These are phyloP conservation scores for Buceros bicornis DNA, from an alignment of 2,797 vertebrate genomes.

Conservation along the genomic window DNA sequence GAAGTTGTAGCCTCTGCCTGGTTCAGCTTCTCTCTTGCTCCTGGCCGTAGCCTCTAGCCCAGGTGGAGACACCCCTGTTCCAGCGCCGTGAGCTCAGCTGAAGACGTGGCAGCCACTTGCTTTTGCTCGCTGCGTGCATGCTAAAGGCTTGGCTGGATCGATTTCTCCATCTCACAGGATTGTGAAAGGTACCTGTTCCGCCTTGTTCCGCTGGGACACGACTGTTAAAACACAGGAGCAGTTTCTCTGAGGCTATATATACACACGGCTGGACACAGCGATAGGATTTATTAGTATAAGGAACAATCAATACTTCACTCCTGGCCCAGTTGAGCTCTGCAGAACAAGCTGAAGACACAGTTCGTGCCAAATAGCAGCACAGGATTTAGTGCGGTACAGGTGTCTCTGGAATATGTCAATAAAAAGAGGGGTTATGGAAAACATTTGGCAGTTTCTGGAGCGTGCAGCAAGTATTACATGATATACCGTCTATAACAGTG, in stretches of 20 bases:
- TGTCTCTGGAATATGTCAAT: constrained; percentile 46
- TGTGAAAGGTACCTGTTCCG: not conserved
- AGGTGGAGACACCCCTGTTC: not conserved
- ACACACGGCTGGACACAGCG: not conserved
- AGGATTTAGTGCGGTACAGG: constrained; percentile 44
- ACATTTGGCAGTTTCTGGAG: constrained; percentile 31
- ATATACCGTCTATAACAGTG: not conserved
- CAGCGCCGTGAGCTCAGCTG: not conserved
- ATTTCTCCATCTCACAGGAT: not conserved
- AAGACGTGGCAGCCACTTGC: not conserved
- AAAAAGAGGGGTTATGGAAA: constrained; percentile 30
- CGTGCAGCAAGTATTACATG: not conserved
- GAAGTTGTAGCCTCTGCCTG: not conserved
- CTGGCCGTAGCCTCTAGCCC: not conserved
- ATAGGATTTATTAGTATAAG: constrained; percentile 51
- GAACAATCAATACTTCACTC: constrained; percentile 52
- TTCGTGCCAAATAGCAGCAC: constrained; percentile 23
- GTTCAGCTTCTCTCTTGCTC: not conserved
- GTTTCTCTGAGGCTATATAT: not conserved
- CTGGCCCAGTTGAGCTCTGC: constrained; percentile 39
- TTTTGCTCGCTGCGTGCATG: not conserved
- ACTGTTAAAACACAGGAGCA: not conserved
- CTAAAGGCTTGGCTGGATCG: not conserved
- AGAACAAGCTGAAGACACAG: constrained; percentile 22
- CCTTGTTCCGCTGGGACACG: not conserved